These are phyloP conservation scores for Nesoenas mayeri DNA, from an alignment of 2,113 vertebrate species.

Conservation along the genomic window DNA sequence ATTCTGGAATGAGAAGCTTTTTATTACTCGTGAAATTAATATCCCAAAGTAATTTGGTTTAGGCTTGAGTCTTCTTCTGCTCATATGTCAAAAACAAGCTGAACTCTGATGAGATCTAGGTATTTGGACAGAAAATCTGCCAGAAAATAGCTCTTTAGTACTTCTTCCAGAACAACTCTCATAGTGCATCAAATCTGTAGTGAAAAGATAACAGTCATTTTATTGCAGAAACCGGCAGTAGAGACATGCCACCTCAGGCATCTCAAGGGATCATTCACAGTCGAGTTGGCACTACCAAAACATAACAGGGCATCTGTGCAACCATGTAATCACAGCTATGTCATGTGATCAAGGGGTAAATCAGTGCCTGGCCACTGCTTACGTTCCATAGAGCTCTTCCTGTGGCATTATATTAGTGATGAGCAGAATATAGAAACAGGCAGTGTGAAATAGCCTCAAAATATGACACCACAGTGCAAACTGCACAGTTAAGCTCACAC, in stretches of 20 bases:
- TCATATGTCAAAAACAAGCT: not conserved
- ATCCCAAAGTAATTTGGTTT: not conserved
- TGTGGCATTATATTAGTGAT: accelerated
- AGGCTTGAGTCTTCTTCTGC: not conserved
- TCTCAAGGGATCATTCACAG: not conserved
- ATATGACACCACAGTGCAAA: not conserved
- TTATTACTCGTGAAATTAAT: not conserved
- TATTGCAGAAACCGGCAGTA: not conserved
- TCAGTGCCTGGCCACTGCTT: not conserved
- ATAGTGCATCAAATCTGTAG: not conserved
- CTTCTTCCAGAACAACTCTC: not conserved
- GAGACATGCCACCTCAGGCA: not conserved
- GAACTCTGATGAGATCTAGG: not conserved
- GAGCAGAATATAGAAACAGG: not conserved
- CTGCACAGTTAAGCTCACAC: not conserved
- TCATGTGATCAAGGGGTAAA: not conserved
- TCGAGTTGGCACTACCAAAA: not conserved
- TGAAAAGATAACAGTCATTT: not conserved
- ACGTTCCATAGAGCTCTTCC: not conserved
- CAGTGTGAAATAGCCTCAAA: not conserved
- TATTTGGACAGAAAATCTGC: not conserved
- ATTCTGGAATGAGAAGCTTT: not conserved
- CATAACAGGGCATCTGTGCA: not conserved
- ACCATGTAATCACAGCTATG: not conserved
- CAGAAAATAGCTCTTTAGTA: not conserved